Percentiles rank a stretch among this genome's conserved stretches.
Conservation (phyloP, 2,797 vertebrate genomes). For the Uromys caudimaculatus region DNA sequence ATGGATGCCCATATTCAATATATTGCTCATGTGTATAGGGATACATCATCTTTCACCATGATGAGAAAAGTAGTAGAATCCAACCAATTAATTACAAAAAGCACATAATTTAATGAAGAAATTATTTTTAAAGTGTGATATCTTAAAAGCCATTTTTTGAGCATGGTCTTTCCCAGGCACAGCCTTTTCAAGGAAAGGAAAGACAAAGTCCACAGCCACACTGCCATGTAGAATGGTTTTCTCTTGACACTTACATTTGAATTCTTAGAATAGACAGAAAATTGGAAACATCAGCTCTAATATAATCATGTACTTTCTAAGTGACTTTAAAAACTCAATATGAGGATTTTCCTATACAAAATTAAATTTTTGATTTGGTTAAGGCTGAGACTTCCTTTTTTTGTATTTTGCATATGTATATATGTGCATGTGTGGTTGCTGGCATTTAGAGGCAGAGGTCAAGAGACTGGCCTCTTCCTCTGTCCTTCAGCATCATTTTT, state of each 20-base stretch:
- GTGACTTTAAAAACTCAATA: not conserved
- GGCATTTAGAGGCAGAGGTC: not conserved
- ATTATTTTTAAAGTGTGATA: slow-evolving; percentile 33
- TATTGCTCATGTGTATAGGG: fast-evolving
- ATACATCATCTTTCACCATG: not conserved
- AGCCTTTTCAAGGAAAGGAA: not conserved
- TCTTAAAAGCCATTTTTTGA: not conserved
- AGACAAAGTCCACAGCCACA: not conserved
- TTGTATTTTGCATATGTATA: not conserved
- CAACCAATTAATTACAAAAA: not conserved
- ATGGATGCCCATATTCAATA: not conserved
- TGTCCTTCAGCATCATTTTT: not conserved
- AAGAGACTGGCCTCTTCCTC: not conserved
- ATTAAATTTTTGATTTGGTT: slow-evolving; percentile 10
- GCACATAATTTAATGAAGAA: not conserved
- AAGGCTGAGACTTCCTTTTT: not conserved
- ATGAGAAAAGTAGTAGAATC: not conserved
- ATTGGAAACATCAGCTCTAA: not conserved
- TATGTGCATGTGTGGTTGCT: not conserved
- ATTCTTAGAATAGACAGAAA: not conserved
- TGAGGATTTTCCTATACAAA: not conserved
- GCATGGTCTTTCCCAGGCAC: too few relatives aligned
- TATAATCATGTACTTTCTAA: not conserved
- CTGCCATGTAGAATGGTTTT: not conserved
- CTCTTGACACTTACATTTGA: not conserved